Evolutionary conservation across 1,140 invertebrate species (phyloP).

Genomic region (Penaeus indicus): DNA sequence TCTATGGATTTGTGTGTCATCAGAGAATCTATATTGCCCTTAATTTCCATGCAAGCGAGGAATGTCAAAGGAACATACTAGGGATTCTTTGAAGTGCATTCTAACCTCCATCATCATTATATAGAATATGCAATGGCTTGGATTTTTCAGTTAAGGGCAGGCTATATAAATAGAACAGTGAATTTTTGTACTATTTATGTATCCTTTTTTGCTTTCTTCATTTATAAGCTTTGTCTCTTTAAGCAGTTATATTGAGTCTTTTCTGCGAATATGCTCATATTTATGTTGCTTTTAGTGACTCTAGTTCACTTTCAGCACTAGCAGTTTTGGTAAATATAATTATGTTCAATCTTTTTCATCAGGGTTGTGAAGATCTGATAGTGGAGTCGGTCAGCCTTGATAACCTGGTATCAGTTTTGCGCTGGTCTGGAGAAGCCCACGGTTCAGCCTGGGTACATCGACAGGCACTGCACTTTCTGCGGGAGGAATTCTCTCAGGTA

Average conservation of each 20-base stretch:
- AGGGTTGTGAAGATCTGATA: slow-evolving; percentile 92
- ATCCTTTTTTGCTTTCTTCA: no score
- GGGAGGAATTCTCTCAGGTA: slow-evolving; percentile 87
- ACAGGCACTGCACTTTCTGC: slow-evolving; percentile 85
- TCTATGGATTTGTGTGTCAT: no score
- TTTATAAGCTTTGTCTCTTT: background rate
- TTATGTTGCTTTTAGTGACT: background rate
- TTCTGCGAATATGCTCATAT: background rate
- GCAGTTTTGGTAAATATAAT: background rate
- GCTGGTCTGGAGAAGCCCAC: slow-evolving; percentile 89
- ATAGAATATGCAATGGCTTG: no score
- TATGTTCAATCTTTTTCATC: background rate
- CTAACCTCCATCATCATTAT: no score
- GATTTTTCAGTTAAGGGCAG: no score
- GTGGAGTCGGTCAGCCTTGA: slow-evolving; percentile 87
- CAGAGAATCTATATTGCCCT: no score
- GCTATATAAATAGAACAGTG: no score
- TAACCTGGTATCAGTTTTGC: slow-evolving; percentile 75
- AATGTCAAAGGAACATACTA: no score
- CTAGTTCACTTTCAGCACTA: background rate
- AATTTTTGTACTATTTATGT: no score
- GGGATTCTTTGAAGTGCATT: no score
- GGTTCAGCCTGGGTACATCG: slow-evolving; percentile 92
- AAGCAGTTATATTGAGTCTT: background rate
- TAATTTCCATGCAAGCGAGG: no score